Conservation (phyloP, 1,140 invertebrate species). For the Saccostrea echinata region DNA sequence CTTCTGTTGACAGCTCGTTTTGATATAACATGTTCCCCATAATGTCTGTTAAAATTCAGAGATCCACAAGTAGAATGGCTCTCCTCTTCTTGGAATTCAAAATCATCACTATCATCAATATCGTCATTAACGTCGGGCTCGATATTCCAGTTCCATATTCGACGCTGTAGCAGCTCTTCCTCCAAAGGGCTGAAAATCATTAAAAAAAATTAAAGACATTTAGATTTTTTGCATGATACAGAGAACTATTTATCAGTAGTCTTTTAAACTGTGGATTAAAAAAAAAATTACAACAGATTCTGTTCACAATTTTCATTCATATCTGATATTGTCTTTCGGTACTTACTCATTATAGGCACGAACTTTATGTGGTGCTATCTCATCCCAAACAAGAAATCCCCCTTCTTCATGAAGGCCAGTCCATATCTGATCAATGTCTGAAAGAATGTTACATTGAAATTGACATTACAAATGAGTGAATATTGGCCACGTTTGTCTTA, state of each 20-base stretch:
- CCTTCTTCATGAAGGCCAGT: slow-evolving; percentile 58
- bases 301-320: neutral
- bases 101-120: neutral
- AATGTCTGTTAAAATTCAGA: neutral
- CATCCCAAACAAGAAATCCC: slow-evolving; percentile 58
- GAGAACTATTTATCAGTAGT: too few species aligned
- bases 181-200: slow-evolving; percentile 1
- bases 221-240: too few species aligned
- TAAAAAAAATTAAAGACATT: neutral
- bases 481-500: too few species aligned
- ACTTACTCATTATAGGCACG: slow-evolving; percentile 50
- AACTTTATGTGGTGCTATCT: slow-evolving; percentile 57
- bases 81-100: slow-evolving; percentile 14
- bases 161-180: neutral
- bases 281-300: neutral
- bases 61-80: neutral
- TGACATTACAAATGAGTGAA: neutral
- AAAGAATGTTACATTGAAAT: slow-evolving; percentile 34
- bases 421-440: slow-evolving; percentile 57
- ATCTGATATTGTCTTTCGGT: neutral
- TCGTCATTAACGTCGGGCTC: neutral
- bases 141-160: neutral
- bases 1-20: neutral
- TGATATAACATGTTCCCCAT: neutral
- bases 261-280: too few species aligned